These are phyloP conservation scores for Ichneumoninae sp. DNA, from an alignment of 2,888 invertebrate genomes.

Conservation along the genomic window DNA sequence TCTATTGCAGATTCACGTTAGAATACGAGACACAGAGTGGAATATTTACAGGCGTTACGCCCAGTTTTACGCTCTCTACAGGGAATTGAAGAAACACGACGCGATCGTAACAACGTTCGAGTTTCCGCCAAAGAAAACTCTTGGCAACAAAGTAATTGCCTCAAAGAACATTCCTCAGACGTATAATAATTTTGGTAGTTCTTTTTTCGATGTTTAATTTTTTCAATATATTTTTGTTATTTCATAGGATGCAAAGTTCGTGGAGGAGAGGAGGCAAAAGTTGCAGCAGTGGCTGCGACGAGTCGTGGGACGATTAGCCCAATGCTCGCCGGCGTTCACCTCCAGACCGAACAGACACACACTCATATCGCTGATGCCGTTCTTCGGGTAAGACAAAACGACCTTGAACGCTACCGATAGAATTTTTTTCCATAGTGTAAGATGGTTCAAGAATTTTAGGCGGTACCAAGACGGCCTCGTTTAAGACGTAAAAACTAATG, in stretches of 20 bases:
- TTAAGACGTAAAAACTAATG: slow-evolving; percentile 34
- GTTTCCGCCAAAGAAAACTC: slow-evolving; percentile 97
- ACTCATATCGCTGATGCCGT: slow-evolving; percentile 92
- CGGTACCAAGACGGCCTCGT: not conserved
- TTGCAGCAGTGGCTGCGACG: slow-evolving; percentile 95
- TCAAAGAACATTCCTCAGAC: not conserved
- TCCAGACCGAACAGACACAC: slow-evolving; percentile 91
- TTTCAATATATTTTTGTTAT: slow-evolving; percentile 76
- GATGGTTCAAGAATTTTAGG: not conserved
- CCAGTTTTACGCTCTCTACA: slow-evolving; percentile 95
- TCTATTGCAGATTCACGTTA: slow-evolving; percentile 89
- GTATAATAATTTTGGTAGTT: not conserved
- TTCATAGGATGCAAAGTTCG: slow-evolving; percentile 90
- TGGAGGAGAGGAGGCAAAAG: slow-evolving; percentile 93
- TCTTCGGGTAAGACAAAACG: slow-evolving; percentile 90
- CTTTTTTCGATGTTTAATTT: not conserved
- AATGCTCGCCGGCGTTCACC: slow-evolving; percentile 90
- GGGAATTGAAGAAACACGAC: slow-evolving; percentile 93
- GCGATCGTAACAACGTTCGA: slow-evolving; percentile 92
- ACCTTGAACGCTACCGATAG: not conserved
- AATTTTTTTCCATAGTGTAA: not conserved
- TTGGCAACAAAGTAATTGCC: slow-evolving; percentile 92
- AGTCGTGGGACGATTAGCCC: slow-evolving; percentile 89
- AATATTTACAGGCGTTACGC: slow-evolving; percentile 97
- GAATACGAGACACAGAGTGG: slow-evolving; percentile 96